Base-by-base conservation (phyloP, 2,888 invertebrate species). In the Frankliniella fusca region DNA sequence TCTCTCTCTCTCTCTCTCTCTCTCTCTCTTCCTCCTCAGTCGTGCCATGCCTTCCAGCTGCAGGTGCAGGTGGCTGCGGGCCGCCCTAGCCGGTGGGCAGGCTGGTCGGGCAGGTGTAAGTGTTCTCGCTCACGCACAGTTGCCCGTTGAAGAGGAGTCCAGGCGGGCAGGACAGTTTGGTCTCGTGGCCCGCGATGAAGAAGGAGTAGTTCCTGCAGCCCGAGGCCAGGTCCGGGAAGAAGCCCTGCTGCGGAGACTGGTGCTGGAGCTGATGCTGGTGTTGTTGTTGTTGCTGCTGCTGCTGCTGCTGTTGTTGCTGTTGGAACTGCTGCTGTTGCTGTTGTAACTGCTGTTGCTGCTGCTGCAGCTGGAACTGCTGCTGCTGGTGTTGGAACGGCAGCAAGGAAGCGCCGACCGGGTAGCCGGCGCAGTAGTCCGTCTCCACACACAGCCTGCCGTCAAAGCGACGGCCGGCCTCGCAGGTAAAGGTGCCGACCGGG, bases 111-210 rank as follows among this genome's bases (percentile, higher is more conserved):
- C 91, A 92, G 0, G 88, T 85, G 85, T 89, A 91, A 82, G 88
- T 88, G 8, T 86, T 86, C 27, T 87, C 87, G 10, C 89, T 86
- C 15, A 91, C 90, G 85, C 92, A 92, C 80, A 90, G 86, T 85
- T 91, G 90, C 0, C 92, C 92, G 85, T 92, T 91, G 86, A 91
- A 92, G n/a, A 90, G 85, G 83, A 90, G 89, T 5, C 87, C 88
- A 0, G 83, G 82, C 0, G 89, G 88, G 84, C 92, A 92, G 23
- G 88, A 87, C 3, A 91, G 88, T 83, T 88, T 87, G 0, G 91
- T 91, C 83, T 90, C 88, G 20, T 87, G 86, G 1, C 91, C 91
- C 82, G 89, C 88, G 23, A 91, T 90, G 85, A 92, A 92, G 87
- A 90, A 90, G 86, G 90, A 91, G 87, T 92, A 92, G 12, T 88